Evolutionary conservation across 2,888 invertebrate genomes (phyloP), one percentile per base, ranked within the genome.

Genomic region (Liopterus haemorrhoidalis): DNA sequence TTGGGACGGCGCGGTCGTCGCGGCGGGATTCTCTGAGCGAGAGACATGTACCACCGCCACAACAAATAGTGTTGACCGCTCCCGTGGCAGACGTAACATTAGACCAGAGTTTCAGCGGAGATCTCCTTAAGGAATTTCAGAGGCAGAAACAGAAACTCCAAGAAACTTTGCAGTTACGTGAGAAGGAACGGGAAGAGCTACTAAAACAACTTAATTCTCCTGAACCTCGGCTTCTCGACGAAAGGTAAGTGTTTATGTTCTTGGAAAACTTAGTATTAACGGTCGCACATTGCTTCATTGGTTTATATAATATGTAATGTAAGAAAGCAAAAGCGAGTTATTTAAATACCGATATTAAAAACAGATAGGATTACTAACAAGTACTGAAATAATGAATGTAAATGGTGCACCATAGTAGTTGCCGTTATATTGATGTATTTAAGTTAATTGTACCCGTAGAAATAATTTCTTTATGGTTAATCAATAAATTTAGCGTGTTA

Each of bases 41-140:
- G 25, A 71, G 73, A 52, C 44, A 44, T 44, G 21, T 16, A 12
- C 24, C 33, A 15, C 62, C 27, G 54, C 57, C 9, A 52, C 61
- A 14, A 62, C 67, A 57, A 58, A 28, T 30, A 5, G 35, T 52
- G n/a, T 50, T 51, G 9, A 50, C 57, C n/a, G 56, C 56, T 9
- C 42, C 50, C 2, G 51, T 41, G 19, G 61, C 24, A 52, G 57
- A 42, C 51, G 57, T 52, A 59, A 66, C 41, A 59, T 73, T 74
- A 46, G 70, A 71, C 41, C 73, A 72, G 49, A 75, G 69, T 57
- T 72, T 70, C 60, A 56, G 76, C 49, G 77, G 85, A 35, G 87
- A 88, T 60, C 67, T 88, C 46, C 75, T 85, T 57, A 85, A 83
- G 59, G 86, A 88, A 62, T 89, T 84, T 62, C 87, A 88, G 64